Conservation (phyloP, 37 sponge, comb jelly and placozoan species). For the Diacarnus erythraeanus region DNA sequence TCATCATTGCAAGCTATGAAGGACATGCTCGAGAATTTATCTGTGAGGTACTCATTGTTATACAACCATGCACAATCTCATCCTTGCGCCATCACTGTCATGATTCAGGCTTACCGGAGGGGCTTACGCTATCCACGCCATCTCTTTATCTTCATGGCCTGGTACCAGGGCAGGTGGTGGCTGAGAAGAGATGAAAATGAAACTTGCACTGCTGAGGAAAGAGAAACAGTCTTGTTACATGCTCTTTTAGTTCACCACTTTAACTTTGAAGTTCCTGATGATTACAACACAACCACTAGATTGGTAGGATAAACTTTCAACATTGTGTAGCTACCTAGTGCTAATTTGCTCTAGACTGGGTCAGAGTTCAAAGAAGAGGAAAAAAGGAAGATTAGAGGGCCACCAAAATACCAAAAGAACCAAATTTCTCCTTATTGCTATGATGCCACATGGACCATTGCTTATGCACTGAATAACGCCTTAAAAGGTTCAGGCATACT, state of each 20-base stretch:
- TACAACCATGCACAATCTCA: neutral
- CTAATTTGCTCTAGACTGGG: constrained; percentile 23
- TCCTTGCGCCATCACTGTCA: neutral
- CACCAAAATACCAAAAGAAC: neutral
- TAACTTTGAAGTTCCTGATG: neutral
- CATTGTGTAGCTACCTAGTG: no score
- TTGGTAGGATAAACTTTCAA: neutral
- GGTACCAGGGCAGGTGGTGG: constrained; percentile 19
- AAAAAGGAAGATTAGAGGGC: neutral
- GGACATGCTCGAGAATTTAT: neutral
- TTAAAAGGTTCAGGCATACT: constrained; percentile 23
- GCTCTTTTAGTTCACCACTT: neutral
- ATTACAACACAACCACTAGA: neutral
- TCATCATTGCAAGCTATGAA: constrained; percentile 23
- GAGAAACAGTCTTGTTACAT: neutral
- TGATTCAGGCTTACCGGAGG: neutral
- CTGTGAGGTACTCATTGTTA: constrained; percentile 8
- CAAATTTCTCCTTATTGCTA: constrained; percentile 21
- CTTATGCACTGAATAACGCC: constrained; percentile 26
- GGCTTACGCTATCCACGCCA: neutral
- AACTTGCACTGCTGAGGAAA: constrained; percentile 1
- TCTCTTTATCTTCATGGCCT: neutral
- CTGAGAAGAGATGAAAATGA: neutral
- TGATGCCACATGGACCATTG: constrained; percentile 52
- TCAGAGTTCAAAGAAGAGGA: constrained; percentile 1